These are phyloP conservation scores for Aleiodes sp. DNA, from an alignment of 1,140 invertebrate species.

Conservation along the genomic window DNA sequence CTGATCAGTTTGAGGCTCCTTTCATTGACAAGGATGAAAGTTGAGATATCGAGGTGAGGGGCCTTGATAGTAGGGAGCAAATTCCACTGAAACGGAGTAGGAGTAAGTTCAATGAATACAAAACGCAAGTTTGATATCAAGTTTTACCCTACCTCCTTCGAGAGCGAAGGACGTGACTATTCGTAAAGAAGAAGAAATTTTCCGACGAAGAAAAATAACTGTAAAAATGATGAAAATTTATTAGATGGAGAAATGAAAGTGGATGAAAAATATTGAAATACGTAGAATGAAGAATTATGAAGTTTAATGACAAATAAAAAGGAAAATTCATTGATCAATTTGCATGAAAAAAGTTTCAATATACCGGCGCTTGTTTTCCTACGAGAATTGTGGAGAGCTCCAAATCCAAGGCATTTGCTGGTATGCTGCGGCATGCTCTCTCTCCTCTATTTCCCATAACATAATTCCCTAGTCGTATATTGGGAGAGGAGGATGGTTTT, in stretches of 20 bases:
- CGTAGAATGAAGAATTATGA: neutral
- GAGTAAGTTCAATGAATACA: slow-evolving; percentile 8
- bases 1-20: slow-evolving; percentile 49
- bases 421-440: slow-evolving; percentile 29
- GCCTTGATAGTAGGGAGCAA: too few relatives aligned
- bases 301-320: neutral
- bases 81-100: neutral
- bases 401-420: slow-evolving; percentile 7
- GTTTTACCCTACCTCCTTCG: neutral
- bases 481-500: slow-evolving; percentile 4
- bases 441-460: slow-evolving; percentile 25
- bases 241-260: too few relatives aligned
- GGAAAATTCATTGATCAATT: slow-evolving; percentile 12
- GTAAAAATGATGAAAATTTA: too few relatives aligned
- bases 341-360: slow-evolving; percentile 19
- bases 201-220: too few relatives aligned
- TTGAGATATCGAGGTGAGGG: slow-evolving; percentile 24
- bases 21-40: slow-evolving; percentile 32
- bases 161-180: neutral
- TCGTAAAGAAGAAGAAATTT: too few relatives aligned
- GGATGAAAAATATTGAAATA: slow-evolving; percentile 8
- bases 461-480: slow-evolving; percentile 30
- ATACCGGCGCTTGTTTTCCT: slow-evolving; percentile 6
- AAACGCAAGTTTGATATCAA: slow-evolving; percentile 13
- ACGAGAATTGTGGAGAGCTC: neutral